Percentiles rank a stretch among this genome's conserved stretches.
These are phyloP conservation scores for Odontocerum albicorne DNA, from an alignment of 2,888 invertebrate genomes.

Conservation along the genomic window DNA sequence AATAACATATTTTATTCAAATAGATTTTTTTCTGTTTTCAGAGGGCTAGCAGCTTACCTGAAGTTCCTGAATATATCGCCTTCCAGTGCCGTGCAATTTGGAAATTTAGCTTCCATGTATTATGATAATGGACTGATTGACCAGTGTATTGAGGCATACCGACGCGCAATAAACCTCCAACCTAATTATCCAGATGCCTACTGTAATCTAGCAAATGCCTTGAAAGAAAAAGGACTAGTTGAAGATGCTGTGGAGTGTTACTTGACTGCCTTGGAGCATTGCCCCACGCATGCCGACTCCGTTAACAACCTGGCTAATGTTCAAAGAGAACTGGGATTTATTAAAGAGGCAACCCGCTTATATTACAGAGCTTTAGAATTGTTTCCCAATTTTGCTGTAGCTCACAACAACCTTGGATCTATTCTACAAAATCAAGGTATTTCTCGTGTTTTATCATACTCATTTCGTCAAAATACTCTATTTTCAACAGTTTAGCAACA, in stretches of 20 bases:
- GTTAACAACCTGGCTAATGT: conserved; percentile 98
- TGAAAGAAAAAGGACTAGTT: conserved; percentile 97
- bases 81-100: conserved; percentile 96
- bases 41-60: conserved; percentile 97
- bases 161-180: conserved; percentile 95
- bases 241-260: conserved; percentile 96
- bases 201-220: conserved; percentile 98
- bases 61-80: conserved; percentile 93
- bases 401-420: conserved; percentile 97
- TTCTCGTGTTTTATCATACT: too few species aligned
- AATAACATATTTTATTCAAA: too few species aligned
- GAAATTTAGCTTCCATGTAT: conserved; percentile 97
- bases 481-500: too few species aligned
- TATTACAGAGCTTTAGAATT: conserved; percentile 90
- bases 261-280: conserved; percentile 89
- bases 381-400: conserved; percentile 98
- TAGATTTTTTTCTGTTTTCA: conserved; percentile 47
- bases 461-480: too few species aligned
- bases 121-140: conserved; percentile 99
- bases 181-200: conserved; percentile 99
- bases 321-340: conserved; percentile 96
- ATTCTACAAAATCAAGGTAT: conserved; percentile 96
- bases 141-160: conserved; percentile 97
- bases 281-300: conserved; percentile 97
- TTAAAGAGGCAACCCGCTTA: conserved; percentile 93